Conservation (phyloP, 2,888 invertebrate species). For the Melolontha melolontha region DNA sequence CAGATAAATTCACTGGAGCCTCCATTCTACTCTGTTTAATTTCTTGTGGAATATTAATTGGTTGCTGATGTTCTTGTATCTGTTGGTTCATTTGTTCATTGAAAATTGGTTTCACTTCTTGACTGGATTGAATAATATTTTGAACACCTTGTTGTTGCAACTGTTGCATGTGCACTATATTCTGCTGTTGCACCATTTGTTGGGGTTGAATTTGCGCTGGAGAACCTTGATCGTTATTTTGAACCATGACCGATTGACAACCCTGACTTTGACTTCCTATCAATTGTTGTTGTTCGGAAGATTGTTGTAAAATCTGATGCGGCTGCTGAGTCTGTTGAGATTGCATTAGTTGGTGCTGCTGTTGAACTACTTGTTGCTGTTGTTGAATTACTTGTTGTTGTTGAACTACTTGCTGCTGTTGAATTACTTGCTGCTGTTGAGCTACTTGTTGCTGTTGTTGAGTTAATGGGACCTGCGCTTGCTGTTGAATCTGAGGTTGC, state of each 20-base stretch:
- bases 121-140: slow-evolving; percentile 13
- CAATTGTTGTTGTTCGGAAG: slow-evolving; percentile 22
- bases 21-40: slow-evolving; percentile 26
- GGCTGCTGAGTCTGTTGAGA: slow-evolving; percentile 8
- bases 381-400: slow-evolving; percentile 47
- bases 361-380: slow-evolving; percentile 48
- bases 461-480: slow-evolving; percentile 48
- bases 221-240: slow-evolving; percentile 41
- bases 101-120: slow-evolving; percentile 7
- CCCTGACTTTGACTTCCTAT: slow-evolving; percentile 38
- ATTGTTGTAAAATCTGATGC: slow-evolving; percentile 39
- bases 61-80: slow-evolving; percentile 15
- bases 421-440: slow-evolving; percentile 53
- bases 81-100: slow-evolving; percentile 10
- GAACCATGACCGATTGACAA: slow-evolving; percentile 16
- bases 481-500: slow-evolving; percentile 54
- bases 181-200: slow-evolving; percentile 40
- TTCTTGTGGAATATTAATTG: slow-evolving; percentile 45
- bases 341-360: slow-evolving; percentile 30
- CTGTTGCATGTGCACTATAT: slow-evolving; percentile 42
- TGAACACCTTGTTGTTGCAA: slow-evolving; percentile 42
- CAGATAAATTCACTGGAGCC: slow-evolving; percentile 59
- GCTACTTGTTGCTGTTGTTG: slow-evolving; percentile 48
- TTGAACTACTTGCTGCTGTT: slow-evolving; percentile 48
- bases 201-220: slow-evolving; percentile 11